Evolutionary conservation across 2,888 invertebrate genomes (phyloP), one percentile per base, ranked within the genome.

Genomic region (Ptilodon capucinus): DNA sequence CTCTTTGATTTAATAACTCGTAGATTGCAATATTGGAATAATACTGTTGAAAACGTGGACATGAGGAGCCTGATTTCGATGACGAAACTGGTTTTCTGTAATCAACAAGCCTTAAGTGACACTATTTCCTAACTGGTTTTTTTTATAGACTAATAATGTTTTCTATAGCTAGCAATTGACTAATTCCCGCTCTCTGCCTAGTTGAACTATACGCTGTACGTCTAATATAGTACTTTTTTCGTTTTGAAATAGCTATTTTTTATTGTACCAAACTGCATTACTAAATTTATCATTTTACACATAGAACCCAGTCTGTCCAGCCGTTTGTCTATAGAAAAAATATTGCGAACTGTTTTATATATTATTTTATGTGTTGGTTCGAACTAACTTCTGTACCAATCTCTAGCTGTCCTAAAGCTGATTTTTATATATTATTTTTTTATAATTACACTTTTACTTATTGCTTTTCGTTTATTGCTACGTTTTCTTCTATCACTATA

Each of bases 101-200:
- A 68, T 78, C 77, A 78, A 74, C 76, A 87, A 87, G 86, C 86
- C 84, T 80, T 82, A 78, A 64, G 21, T 81, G 82, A 84, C 81
- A 69, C 75, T 80, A 76, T 35, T 50, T 54, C 58, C 68, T 66
- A 66, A 54, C 64, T 74, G 79, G n/a, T n/a, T n/a, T n/a, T 80
- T 83, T 68, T 79, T 56, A 57, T 65, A 73, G 72, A 78, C 74
- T 61, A 79, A 77, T 83, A 85, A 76, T 84, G 80, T 79, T 74
- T 72, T 80, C 81, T 89, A 90, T 84, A 81, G 87, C 90, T 91
- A 91, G 89, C 90, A 91, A 91, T 91, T 90, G 90, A 91, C 90
- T 90, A 89, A 83, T 78, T 76, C 70, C 78, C 82, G 82, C 80
- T 74, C 72, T 77, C 79, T 77, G 85, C 81, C 89, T 88, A 89